Conservation (phyloP, 2,113 vertebrate genomes). For the Oenanthe oenanthe region DNA sequence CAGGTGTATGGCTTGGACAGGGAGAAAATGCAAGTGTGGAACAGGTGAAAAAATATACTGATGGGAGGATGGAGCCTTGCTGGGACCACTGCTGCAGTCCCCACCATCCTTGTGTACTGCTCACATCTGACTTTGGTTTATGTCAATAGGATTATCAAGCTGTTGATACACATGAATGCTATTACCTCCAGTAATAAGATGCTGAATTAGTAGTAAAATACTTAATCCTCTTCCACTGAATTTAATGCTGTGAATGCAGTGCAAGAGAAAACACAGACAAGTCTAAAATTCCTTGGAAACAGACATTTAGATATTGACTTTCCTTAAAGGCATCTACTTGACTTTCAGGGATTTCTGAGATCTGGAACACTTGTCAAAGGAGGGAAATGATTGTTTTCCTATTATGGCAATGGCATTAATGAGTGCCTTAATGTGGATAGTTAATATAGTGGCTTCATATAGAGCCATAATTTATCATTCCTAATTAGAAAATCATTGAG, state of each 20-base stretch:
- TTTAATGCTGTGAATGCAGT: neutral
- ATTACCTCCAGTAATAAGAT: neutral
- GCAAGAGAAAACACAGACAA: neutral
- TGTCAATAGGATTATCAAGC: neutral
- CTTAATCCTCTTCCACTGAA: conserved; percentile 18
- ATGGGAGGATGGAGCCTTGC: neutral
- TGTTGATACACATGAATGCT: neutral
- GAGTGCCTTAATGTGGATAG: neutral
- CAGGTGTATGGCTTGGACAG: neutral
- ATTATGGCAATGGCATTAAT: neutral
- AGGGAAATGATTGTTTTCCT: neutral
- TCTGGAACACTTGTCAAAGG: neutral
- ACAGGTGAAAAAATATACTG: neutral
- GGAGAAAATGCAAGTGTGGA: neutral
- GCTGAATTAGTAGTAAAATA: conserved; percentile 17
- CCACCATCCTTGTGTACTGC: neutral
- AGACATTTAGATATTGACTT: neutral
- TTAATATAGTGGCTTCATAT: neutral
- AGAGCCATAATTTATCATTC: neutral
- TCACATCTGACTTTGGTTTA: neutral
- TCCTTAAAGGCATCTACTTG: neutral
- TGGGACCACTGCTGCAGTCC: neutral
- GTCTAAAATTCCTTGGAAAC: neutral
- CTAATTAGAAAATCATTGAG: neutral
- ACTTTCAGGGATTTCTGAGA: neutral